Base-by-base conservation (phyloP, 1,140 invertebrate genomes). In the Samia ricini region DNA sequence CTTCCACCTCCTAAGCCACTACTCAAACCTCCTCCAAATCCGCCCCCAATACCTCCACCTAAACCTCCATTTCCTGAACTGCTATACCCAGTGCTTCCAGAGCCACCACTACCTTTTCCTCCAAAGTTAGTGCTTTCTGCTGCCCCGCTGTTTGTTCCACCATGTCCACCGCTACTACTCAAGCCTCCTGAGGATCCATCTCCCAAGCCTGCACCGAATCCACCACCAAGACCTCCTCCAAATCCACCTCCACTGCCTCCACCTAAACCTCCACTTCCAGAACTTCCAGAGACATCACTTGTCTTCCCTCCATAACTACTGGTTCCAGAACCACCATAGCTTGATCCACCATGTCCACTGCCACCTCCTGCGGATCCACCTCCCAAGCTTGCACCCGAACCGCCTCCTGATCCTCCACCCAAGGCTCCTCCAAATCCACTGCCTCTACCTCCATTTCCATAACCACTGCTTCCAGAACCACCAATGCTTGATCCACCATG, bases 261-360 rank as follows among this genome's bases (percentile, higher is more conserved):
- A 0, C 72, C 56, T 55, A 54, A 48, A 1, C 60, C 69, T 10
- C 83, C 74, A 12, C 52, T 58, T 0, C 62, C 64, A 21, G 5
- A 6, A 8, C 63, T 54, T 3, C 65, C 69, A 3, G 68, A 49
- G 29, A 57, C 65, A 10, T 66, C 66, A 2, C 70, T 68, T 15
- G 65, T 57, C 60, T 71, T 75, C 0, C 74, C 57, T 10, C 71
- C 73, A 21, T 75, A 69, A 21, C 79, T 72, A 10, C 71, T 66
- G 12, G 66, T 70, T 15, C 60, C 60, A 42, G 63, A 60, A 4
- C 56, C 61, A 8, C 15, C 23, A 15, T 24, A 18, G n/a, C 69
- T 54, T n/a, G 21, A 52, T 52, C 51, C 60, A n/a, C 56, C 56
- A 15, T 36, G 15, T 20, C 56, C 74, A 24, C 64, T 42, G 33